These are phyloP conservation scores for Coregonus ussuriensis DNA, from an alignment of 2,797 vertebrate species.

Conservation along the genomic window DNA sequence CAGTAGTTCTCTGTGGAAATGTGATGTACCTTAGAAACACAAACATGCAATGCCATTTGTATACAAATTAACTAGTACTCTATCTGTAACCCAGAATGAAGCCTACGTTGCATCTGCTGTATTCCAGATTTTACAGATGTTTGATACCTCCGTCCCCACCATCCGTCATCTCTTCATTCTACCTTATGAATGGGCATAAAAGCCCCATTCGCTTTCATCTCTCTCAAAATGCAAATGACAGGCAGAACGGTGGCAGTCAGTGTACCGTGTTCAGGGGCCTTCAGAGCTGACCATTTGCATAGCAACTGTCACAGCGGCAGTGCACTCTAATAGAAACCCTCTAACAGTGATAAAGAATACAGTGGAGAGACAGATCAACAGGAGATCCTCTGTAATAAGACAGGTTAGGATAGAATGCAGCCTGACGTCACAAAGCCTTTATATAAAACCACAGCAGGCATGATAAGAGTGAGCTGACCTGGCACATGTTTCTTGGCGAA, in stretches of 20 bases:
- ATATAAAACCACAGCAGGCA: not conserved
- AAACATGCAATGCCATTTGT: too few relatives aligned
- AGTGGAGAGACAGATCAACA: not conserved
- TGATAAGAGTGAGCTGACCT: not conserved
- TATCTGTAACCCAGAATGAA: too few relatives aligned
- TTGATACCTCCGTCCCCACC: not conserved
- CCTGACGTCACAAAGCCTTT: not conserved
- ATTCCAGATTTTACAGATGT: conserved; percentile 27
- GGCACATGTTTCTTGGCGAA: not conserved
- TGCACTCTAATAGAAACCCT: not conserved
- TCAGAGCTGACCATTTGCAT: conserved; percentile 7
- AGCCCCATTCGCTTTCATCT: conserved; percentile 39
- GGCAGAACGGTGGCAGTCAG: conserved; percentile 27
- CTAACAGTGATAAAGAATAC: not conserved
- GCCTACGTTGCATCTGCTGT: not conserved
- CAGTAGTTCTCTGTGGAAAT: too few relatives aligned
- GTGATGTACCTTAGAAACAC: too few relatives aligned
- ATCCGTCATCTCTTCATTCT: conserved; percentile 10
- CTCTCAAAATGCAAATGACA: conserved; percentile 52
- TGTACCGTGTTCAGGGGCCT: conserved; percentile 20
- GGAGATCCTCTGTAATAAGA: too few relatives aligned
- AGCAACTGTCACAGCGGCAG: not conserved
- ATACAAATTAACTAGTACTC: too few relatives aligned
- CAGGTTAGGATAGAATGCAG: too few relatives aligned
- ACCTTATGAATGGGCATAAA: conserved; percentile 44